phyloP scores from a whole-genome alignment of 1,140 invertebrate genomes.

The Bombus huntii region DNA sequence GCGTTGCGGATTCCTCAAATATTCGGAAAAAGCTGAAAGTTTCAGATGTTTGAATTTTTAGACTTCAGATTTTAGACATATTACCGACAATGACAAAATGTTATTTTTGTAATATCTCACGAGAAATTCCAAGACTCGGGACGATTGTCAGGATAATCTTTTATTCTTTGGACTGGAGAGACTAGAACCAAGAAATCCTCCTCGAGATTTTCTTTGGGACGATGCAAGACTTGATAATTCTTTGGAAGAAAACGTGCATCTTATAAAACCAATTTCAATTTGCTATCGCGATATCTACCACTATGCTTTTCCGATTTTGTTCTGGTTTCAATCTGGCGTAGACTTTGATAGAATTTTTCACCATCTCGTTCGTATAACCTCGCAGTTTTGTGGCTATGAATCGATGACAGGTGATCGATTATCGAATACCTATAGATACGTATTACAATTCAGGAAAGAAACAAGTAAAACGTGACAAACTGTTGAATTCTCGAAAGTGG shows the following conservation, averaged over 20 bases:
- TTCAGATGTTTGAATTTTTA: neutral
- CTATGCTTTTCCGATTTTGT: conserved; percentile 57
- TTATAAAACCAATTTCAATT: neutral
- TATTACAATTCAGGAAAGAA: neutral
- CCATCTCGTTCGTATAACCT: conserved; percentile 69
- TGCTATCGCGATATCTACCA: conserved; percentile 32
- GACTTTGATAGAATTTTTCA: conserved; percentile 78
- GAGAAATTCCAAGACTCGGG: conserved; percentile 72
- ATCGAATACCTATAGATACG: neutral
- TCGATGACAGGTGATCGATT: conserved; percentile 36
- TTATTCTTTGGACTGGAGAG: conserved; percentile 45
- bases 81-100: too few relatives aligned
- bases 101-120: conserved; percentile 46
- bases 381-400: neutral
- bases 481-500: neutral
- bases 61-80: neutral
- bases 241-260: conserved; percentile 31
- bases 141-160: conserved; percentile 69
- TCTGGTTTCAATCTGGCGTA: conserved; percentile 78
- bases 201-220: conserved; percentile 63
- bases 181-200: conserved; percentile 70
- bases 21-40: conserved; percentile 80
- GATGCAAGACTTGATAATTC: conserved; percentile 72
- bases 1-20: conserved; percentile 76
- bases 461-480: too few relatives aligned